Evolutionary conservation across 2,113 vertebrate genomes (phyloP), one percentile per base, ranked within the genome.

Genomic region (Pionites leucogaster): DNA sequence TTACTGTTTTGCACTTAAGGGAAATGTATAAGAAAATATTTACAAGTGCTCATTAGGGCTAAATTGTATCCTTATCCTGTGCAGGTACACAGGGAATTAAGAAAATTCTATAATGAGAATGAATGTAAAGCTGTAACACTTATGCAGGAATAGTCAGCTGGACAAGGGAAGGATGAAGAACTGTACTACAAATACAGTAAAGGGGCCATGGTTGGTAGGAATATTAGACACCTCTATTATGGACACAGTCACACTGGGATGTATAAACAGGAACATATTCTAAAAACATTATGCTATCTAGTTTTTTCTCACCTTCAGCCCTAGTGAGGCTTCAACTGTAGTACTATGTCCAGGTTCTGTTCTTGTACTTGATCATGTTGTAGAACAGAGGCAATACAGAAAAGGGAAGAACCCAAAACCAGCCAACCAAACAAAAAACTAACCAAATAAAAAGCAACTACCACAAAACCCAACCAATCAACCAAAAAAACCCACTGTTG

Each of bases 1-100:
- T 96, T 94, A 96, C 35, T 86, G 10, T 0, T 94, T 74, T 88
- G 82, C 80, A 83, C 82, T 92, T 88, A 71, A 83, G 85, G 86
- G 92, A 86, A 93, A 93, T 3, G 12, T 33, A 5, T 92, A 95
- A 78, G 93, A 93, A 96, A 96, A 94, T 96, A 97, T 94, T 95
- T 93, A 83, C 90, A 83, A 88, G 82, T 60, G 39, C 60, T 92
- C 86, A 93, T 96, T 96, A 92, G 60, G 60, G 72, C 82, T 95
- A 96, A 96, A 78, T 93, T 90, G 80, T 88, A 79, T 78, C 72
- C 82, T 94, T 90, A 93, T 78, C 79, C 77, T 63, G 16, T 83
- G 39, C 60, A 86, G 42, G 42, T 81, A 60, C 39, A 31, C 20
- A 23, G 76, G 71, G 92, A 92, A 93, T 90, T 77, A 82, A 63